These are phyloP conservation scores for Melanostigma gelatinosum DNA, from an alignment of 2,113 vertebrate species.

Conservation along the genomic window DNA sequence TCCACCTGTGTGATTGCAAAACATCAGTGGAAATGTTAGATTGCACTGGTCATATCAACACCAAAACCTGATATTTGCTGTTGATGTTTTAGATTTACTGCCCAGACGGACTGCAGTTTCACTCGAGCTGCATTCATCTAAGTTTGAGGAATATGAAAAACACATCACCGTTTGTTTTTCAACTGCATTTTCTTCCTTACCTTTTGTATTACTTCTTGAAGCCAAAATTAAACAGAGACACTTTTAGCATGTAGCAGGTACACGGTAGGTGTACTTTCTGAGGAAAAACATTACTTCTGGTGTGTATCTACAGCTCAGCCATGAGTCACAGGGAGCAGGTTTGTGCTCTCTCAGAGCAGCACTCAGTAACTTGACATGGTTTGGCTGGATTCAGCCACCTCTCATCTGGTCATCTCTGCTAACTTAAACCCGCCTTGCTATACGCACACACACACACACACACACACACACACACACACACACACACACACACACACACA, in stretches of 20 bases:
- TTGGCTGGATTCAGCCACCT: conserved; percentile 65
- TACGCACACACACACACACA: conserved; percentile 7
- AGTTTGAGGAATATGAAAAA: not conserved
- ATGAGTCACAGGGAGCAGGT: conserved; percentile 31
- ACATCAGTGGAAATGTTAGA: not conserved
- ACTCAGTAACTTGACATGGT: conserved; percentile 58
- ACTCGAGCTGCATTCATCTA: not conserved
- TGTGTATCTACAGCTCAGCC: conserved; percentile 49
- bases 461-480: conserved; percentile 29
- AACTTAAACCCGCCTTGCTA: conserved; percentile 28
- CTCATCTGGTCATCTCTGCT: conserved; percentile 67
- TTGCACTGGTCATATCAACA: conserved; percentile 2
- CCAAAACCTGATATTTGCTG: conserved; percentile 20
- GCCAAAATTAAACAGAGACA: not conserved
- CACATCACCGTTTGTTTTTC: not conserved
- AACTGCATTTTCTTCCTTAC: not conserved
- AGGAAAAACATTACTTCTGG: conserved; percentile 32
- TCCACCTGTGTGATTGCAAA: not conserved
- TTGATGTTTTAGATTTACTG: not conserved
- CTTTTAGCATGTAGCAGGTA: not conserved
- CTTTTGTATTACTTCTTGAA: not conserved
- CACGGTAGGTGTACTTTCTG: not conserved
- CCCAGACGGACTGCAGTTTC: not conserved
- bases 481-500: conserved; percentile 27
- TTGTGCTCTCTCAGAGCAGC: conserved; percentile 27